A percentile compares a stretch with the other conserved stretches of the same genome.
These are phyloP conservation scores for Forbesichthys papilliferus DNA, from an alignment of 2,113 vertebrate species.

Conservation along the genomic window DNA sequence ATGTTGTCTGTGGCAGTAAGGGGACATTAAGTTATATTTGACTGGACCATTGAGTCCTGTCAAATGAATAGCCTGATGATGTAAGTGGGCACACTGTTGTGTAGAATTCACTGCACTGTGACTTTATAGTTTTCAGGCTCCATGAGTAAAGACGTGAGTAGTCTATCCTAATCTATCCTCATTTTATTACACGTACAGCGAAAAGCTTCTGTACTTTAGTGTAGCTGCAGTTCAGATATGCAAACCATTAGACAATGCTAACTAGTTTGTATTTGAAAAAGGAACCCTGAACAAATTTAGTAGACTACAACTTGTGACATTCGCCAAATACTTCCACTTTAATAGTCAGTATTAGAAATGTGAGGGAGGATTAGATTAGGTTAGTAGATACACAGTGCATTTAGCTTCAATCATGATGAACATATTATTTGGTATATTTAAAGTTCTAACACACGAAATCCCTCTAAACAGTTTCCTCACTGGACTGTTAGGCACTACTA, in stretches of 20 bases:
- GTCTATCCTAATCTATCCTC: conserved; percentile 7
- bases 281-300: neutral
- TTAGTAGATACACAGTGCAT: neutral
- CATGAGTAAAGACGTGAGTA: neutral
- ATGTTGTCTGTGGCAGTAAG: too few relatives aligned
- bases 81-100: too few relatives aligned
- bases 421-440: too few relatives aligned
- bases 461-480: too few relatives aligned
- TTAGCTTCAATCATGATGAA: neutral
- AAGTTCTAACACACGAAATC: too few relatives aligned
- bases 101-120: neutral
- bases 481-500: too few relatives aligned
- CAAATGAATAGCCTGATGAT: too few relatives aligned
- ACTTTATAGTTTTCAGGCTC: conserved; percentile 16
- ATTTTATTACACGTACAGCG: conserved; percentile 13
- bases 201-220: neutral
- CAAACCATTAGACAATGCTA: neutral
- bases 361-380: neutral
- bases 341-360: neutral
- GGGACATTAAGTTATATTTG: too few relatives aligned
- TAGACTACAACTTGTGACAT: conserved; percentile 10
- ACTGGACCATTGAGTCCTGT: too few relatives aligned
- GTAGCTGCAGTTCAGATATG: conserved; percentile 23
- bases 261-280: conserved; percentile 10
- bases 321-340: conserved; percentile 8